These are phyloP conservation scores for Malacosoma neustria DNA, from an alignment of 2,888 invertebrate species.

Conservation along the genomic window DNA sequence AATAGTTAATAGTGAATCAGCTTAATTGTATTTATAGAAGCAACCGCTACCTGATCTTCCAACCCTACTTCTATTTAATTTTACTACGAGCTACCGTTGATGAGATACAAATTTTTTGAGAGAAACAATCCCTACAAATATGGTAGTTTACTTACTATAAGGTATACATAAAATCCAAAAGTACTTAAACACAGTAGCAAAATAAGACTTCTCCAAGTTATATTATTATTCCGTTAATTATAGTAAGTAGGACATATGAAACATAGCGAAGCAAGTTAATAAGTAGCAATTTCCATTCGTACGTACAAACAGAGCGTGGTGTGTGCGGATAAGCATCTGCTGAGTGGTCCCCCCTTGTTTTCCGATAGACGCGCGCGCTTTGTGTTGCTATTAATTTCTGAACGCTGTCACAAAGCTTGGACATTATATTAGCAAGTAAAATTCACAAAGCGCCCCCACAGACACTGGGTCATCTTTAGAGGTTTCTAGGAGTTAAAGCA, in stretches of 20 bases:
- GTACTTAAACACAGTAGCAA: background rate
- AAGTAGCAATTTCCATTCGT: constrained; percentile 28
- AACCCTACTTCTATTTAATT: no score
- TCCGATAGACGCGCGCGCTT: constrained; percentile 50
- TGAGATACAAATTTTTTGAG: no score
- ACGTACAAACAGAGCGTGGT: constrained; percentile 30
- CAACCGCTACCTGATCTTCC: no score
- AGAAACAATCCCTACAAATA: no score
- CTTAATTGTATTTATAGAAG: no score
- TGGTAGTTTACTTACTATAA: no score
- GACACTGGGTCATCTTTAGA: no score
- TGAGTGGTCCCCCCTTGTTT: constrained; percentile 67
- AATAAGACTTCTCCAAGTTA: background rate
- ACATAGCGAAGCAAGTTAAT: constrained; percentile 20
- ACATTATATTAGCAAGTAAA: constrained; percentile 70
- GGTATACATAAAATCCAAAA: no score
- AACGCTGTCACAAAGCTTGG: constrained; percentile 61
- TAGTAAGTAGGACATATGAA: background rate
- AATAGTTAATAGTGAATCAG: no score
- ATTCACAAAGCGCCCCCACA: constrained; percentile 23
- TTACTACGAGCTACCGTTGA: no score
- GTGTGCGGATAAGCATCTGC: constrained; percentile 71
- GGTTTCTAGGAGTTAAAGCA: no score
- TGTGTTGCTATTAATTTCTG: constrained; percentile 69
- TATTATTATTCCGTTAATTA: background rate